Base-by-base conservation (phyloP, 2,797 vertebrate genomes). In the Spheniscus humboldti region DNA sequence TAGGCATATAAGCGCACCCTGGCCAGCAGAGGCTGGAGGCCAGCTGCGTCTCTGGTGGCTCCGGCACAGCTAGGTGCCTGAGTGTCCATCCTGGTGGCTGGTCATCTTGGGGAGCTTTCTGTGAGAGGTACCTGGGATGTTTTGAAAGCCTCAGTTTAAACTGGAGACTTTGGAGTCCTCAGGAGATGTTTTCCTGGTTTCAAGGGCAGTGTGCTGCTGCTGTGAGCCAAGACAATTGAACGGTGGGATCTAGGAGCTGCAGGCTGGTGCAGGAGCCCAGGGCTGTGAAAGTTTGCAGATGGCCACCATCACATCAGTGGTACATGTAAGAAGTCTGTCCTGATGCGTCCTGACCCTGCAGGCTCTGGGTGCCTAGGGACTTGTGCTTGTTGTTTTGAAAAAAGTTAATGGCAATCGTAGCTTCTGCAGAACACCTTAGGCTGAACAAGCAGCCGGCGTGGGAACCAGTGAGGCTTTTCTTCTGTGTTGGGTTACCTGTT, bases 11-110 rank as follows among this genome's bases (percentile, higher is more conserved):
- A 60, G 20, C 1, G 2, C 25, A 18, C 10, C 17, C 22, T 53
- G 43, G 13, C 9, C 23, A 33, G 14, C 11, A 10, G 52, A 31
- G 22, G 18, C 62, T 74, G 55, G 17, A 57, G 18, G 16, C 31
- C 0, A 3, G 3, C 28, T 59, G 43, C 6, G 4, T 4, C n/a
- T 60, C 4, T 4, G 7, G 25, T 27, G 39, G 27, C 15, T 60
- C 13, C 15, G 2, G 1, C 19, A 22, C 10, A 56, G 11, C 41
- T 25, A 24, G 27, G 18, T 45, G 11, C 57, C 35, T 0, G 3
- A 27, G 25, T 35, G 15, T 14, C 19, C 24, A 17, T 48, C n/a
- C 15, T 45, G 18, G 17, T 43, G 31, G 20, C 13, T 47, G 37
- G 30, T 60, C 23, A 19, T 24, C 37, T 35, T 14, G 4, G 20